These are phyloP conservation scores for Emesis russula DNA, from an alignment of 2,888 invertebrate species.

Conservation along the genomic window DNA sequence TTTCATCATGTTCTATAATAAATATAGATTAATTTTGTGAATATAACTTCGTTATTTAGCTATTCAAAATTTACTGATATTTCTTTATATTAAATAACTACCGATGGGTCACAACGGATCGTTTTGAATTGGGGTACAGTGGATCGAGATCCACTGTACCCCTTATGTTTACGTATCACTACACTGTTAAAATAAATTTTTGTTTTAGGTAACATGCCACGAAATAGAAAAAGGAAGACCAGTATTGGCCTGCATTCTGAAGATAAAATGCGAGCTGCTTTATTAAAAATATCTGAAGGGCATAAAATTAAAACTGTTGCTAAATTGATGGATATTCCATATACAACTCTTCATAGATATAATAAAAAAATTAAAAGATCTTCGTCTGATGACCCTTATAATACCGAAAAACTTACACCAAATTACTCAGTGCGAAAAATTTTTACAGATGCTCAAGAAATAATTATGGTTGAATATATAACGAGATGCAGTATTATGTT, in stretches of 20 bases:
- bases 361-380: conserved; percentile 44
- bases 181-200: too few relatives aligned
- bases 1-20: background rate
- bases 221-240: conserved; percentile 67
- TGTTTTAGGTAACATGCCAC: conserved; percentile 53
- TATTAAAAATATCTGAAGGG: conserved; percentile 41
- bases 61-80: too few relatives aligned
- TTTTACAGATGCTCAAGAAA: conserved; percentile 4
- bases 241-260: conserved; percentile 61
- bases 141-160: conserved; percentile 43
- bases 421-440: background rate
- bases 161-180: background rate
- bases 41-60: too few relatives aligned
- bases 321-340: conserved; percentile 35
- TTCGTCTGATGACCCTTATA: conserved; percentile 38
- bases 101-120: background rate
- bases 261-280: conserved; percentile 57
- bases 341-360: conserved; percentile 53
- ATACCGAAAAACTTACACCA: background rate
- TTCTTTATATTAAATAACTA: too few relatives aligned
- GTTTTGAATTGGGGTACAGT: conserved; percentile 36
- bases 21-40: background rate
- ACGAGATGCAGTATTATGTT: conserved; percentile 12
- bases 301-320: conserved; percentile 45
- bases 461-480: background rate